Base-by-base conservation (phyloP, 1,140 invertebrate species). In the Limonius californicus region DNA sequence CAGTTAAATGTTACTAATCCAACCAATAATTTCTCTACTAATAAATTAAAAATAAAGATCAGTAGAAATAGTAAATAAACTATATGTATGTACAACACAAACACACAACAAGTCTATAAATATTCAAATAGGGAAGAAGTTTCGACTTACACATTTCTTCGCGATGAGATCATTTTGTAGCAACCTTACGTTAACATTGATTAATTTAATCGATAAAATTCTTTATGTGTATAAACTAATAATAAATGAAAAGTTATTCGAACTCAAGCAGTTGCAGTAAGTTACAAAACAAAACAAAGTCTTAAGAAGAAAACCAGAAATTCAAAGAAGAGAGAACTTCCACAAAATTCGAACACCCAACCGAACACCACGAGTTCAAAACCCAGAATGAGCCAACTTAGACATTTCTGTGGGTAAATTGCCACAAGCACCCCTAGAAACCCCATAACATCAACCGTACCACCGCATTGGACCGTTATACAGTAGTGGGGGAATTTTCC, bases 371-470 rank as follows among this genome's bases (percentile, higher is more conserved):
- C 55, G 54, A 61, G 21, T 39, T 65, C 59, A 60, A 59, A 63
- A 35, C 35, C 55, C 54, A 61, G 67, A 72, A 72, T 72, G 70
- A 72, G 58, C 67, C 64, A 65, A 61, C 45, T 45, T 57, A 60
- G 21, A 11, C 30, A 16, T 47, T 42, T 55, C 15, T 45, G 39
- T 42, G 67, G 67, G 62, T 68, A 66, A 68, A 72, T 56, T 66
- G 23, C 56, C 54, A 39, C 55, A 62, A 62, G 35, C 58, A 57
- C 50, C 59, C 63, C 59, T 57, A 57, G 35, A 56, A 54, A 54
- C 32, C 23, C 47, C 58, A 45, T 32, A 54, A 45, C 16, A 59
- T 57, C 12, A 62, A 32, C 32, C 18, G 12, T 23, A 61, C 67
- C 21, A 57, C 59, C 60, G 59, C 30, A 70, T 71, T 70, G 68